Conservation (phyloP, 1,140 invertebrate genomes). For the Heliconius hermathena region DNA sequence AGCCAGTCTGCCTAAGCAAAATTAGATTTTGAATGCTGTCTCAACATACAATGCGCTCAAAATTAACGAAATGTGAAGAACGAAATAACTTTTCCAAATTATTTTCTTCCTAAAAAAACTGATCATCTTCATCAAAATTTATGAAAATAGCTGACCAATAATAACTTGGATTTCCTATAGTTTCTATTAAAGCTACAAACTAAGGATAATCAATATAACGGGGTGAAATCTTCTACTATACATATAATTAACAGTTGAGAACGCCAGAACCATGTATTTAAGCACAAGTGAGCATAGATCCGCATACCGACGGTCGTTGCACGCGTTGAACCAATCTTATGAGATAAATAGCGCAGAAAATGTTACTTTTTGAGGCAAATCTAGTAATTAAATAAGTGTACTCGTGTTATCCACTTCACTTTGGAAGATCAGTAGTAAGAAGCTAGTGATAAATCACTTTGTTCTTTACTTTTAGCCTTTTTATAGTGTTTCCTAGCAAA, state of each 20-base stretch:
- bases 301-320: constrained; percentile 39
- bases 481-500: too few species aligned
- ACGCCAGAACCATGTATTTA: constrained; percentile 15
- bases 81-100: too few species aligned
- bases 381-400: neutral
- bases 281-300: constrained; percentile 36
- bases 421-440: neutral
- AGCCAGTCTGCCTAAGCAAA: too few species aligned
- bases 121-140: too few species aligned
- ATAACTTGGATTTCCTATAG: neutral
- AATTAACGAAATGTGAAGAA: too few species aligned
- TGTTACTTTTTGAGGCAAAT: neutral
- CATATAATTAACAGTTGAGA: constrained; percentile 21
- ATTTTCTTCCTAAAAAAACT: too few species aligned
- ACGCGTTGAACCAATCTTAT: constrained; percentile 42
- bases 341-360: constrained; percentile 57
- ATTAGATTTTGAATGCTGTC: too few species aligned
- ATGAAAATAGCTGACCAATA: too few species aligned
- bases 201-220: neutral
- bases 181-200: neutral
- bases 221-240: constrained; percentile 10
- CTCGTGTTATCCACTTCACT: too few species aligned
- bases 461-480: too few species aligned
- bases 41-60: too few species aligned
- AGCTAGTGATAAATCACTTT: neutral